Conservation (phyloP, 2,797 vertebrate genomes). For the Malurus leucopterus region DNA sequence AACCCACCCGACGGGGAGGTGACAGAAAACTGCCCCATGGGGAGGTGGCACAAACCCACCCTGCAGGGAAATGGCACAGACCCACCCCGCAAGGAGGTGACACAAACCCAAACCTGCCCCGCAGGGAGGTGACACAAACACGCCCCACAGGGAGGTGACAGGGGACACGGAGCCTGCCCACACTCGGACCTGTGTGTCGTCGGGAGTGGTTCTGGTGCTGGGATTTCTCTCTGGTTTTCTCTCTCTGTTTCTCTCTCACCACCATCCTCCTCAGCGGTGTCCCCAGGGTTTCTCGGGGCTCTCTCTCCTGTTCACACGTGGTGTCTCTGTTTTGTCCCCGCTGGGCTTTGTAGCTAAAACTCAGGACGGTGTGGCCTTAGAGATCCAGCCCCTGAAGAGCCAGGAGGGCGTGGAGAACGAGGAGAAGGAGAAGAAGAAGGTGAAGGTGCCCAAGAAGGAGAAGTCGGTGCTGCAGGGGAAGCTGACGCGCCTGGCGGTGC, state of each 20-base stretch:
- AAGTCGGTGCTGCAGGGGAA: conserved; percentile 97
- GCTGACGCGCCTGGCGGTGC: conserved; percentile 89
- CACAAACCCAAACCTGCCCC: too few species aligned
- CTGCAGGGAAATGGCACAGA: too few species aligned
- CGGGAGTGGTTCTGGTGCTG: conserved; percentile 45
- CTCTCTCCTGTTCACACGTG: conserved; percentile 52
- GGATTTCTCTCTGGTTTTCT: conserved; percentile 34
- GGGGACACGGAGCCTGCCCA: conserved; percentile 3
- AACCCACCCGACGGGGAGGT: too few species aligned
- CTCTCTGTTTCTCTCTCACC: conserved; percentile 22
- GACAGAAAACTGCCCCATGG: too few species aligned
- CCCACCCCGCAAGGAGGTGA: too few species aligned
- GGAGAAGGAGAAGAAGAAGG: conserved; percentile 88
- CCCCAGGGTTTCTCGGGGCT: neutral
- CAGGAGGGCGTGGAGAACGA: conserved; percentile 87
- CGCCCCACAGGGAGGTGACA: neutral
- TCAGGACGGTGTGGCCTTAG: conserved; percentile 92
- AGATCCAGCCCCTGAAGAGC: conserved; percentile 96
- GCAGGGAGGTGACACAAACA: neutral
- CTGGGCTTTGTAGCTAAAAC: conserved; percentile 85
- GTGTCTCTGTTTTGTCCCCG: conserved; percentile 49
- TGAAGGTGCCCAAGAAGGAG: conserved; percentile 92
- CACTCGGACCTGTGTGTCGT: conserved; percentile 17
- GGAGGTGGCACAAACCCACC: too few species aligned
- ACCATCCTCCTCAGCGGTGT: conserved; percentile 54